Conservation (phyloP, 2,797 vertebrate species). For the Anableps anableps region DNA sequence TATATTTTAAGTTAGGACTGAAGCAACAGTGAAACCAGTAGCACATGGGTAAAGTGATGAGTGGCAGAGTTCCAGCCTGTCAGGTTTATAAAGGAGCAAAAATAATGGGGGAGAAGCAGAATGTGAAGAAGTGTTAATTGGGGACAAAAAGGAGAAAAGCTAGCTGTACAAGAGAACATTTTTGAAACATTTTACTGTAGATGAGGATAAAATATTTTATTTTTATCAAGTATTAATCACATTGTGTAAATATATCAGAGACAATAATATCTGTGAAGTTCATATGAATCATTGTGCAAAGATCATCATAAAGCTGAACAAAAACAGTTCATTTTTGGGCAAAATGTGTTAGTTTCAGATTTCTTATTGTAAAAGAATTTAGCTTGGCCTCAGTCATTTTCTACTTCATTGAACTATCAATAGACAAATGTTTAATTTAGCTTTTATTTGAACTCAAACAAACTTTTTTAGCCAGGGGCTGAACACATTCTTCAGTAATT, state of each 20-base stretch:
- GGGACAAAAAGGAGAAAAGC: background rate
- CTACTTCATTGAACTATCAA: conserved; percentile 37
- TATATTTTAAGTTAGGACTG: too few relatives aligned
- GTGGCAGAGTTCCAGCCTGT: too few relatives aligned
- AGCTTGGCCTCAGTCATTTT: conserved; percentile 30
- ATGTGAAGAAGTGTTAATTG: too few relatives aligned
- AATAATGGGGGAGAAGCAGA: too few relatives aligned
- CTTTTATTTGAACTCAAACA: conserved; percentile 49
- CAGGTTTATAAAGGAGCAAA: too few relatives aligned
- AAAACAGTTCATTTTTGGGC: background rate
- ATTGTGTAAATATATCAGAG: too few relatives aligned
- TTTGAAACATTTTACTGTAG: too few relatives aligned
- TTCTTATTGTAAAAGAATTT: conserved; percentile 30
- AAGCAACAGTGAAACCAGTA: too few relatives aligned
- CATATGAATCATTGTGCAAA: background rate
- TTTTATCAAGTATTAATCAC: too few relatives aligned
- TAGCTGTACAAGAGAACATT: too few relatives aligned
- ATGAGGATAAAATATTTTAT: too few relatives aligned
- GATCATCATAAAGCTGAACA: background rate
- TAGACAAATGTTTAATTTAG: conserved; percentile 37
- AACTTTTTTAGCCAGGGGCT: conserved; percentile 30
- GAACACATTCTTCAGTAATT: conserved; percentile 46
- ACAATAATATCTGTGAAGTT: background rate
- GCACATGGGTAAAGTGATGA: too few relatives aligned
- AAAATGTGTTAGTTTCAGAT: background rate